phyloP scores from a whole-genome alignment of 2,113 vertebrate genomes.

The Emydocephalus ijimae region DNA sequence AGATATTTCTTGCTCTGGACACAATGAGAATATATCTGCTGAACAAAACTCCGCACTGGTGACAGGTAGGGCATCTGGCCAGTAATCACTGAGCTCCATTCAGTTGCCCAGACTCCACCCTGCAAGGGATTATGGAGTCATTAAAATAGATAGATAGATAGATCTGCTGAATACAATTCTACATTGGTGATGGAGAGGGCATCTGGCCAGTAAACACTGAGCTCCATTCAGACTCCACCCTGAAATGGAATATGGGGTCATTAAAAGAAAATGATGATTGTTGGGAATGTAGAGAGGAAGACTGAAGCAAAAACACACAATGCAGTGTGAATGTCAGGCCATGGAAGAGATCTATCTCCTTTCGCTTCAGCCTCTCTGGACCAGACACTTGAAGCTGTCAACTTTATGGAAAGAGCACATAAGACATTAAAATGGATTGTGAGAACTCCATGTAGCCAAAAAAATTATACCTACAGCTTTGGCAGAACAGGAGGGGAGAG shows the following conservation, averaged over 20 bases:
- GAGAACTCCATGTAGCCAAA: conserved; percentile 44
- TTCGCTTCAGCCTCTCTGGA: conserved; percentile 4
- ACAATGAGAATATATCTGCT: too few species aligned
- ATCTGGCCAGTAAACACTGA: too few species aligned
- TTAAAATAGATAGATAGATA: too few species aligned
- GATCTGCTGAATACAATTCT: too few species aligned
- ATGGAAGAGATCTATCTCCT: not conserved
- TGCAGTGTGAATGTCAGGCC: not conserved
- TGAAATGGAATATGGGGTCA: too few species aligned
- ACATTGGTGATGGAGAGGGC: fast-evolving
- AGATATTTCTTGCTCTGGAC: too few species aligned
- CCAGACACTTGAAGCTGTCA: conserved; percentile 41
- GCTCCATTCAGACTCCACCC: too few species aligned
- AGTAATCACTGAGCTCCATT: too few species aligned
- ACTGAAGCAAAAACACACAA: not conserved
- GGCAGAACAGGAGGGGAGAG: conserved; percentile 49
- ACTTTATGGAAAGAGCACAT: conserved; percentile 26
- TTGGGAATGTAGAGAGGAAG: not conserved
- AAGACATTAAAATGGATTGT: conserved; percentile 60
- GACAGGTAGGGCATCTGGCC: too few species aligned
- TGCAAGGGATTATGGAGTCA: too few species aligned
- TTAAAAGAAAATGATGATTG: too few species aligned
- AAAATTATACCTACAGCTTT: conserved; percentile 47
- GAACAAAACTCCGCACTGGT: fast-evolving
- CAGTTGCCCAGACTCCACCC: too few species aligned